These are phyloP conservation scores for Rhaphigaster nebulosa DNA, from an alignment of 2,888 invertebrate genomes.

Conservation along the genomic window DNA sequence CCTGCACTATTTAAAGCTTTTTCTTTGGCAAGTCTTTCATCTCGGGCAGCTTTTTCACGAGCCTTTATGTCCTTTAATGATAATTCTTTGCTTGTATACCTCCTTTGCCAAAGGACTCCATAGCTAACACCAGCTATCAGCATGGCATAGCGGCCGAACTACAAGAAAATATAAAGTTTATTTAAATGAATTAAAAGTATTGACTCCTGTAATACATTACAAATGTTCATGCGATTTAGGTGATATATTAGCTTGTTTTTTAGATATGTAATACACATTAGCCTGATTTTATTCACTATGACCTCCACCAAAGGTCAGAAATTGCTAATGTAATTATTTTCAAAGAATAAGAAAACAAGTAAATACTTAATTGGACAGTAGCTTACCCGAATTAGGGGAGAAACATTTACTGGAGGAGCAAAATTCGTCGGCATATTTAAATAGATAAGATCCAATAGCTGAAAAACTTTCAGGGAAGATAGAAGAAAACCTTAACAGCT, in stretches of 20 bases:
- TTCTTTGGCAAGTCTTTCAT: conserved; percentile 80
- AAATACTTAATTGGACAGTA: conserved; percentile 59
- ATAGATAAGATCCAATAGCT: not conserved
- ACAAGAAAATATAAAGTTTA: not conserved
- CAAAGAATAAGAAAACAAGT: not conserved
- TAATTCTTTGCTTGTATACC: conserved; percentile 64
- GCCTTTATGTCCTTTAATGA: conserved; percentile 73
- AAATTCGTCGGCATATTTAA: conserved; percentile 67
- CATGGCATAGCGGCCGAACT: conserved; percentile 88
- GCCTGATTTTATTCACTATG: not conserved
- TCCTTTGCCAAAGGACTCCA: conserved; percentile 74
- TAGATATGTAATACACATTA: not conserved
- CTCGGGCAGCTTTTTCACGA: conserved; percentile 78
- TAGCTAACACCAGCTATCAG: conserved; percentile 80
- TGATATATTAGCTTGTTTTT: not conserved
- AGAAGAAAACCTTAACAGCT: conserved; percentile 49
- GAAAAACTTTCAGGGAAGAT: not conserved
- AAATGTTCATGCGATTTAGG: not conserved
- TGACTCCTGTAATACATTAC: not conserved
- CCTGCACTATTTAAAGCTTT: conserved; percentile 77
- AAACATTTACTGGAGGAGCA: conserved; percentile 82
- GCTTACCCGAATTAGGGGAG: conserved; percentile 84
- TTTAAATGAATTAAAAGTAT: not conserved
- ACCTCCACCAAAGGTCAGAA: not conserved
- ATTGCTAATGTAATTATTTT: not conserved